These are phyloP conservation scores for Bicyclus anynana DNA, from an alignment of 1,140 invertebrate species.

Conservation along the genomic window DNA sequence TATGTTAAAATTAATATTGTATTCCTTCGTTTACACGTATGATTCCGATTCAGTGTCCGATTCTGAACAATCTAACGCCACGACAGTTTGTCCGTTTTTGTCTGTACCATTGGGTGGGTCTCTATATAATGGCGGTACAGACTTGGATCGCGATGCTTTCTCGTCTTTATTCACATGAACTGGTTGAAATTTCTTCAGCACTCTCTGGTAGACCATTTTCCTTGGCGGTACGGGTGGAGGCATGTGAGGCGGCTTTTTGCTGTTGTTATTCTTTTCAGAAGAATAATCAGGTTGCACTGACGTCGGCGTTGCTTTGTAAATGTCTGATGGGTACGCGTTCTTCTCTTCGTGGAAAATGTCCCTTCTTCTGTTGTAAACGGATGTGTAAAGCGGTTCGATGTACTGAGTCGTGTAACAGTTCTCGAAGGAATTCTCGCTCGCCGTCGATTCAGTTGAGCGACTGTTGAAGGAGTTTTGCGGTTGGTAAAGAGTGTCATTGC, in stretches of 20 bases:
- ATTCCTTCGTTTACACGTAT: slow-evolving; percentile 52
- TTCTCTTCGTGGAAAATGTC: slow-evolving; percentile 73
- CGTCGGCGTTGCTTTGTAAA: slow-evolving; percentile 72
- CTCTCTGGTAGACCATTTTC: slow-evolving; percentile 70
- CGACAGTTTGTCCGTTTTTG: slow-evolving; percentile 54
- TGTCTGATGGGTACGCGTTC: slow-evolving; percentile 62
- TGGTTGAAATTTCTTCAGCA: slow-evolving; percentile 72
- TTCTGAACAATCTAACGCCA: slow-evolving; percentile 66
- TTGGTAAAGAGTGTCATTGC: slow-evolving; percentile 71
- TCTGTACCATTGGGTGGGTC: slow-evolving; percentile 54
- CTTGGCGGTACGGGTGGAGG: slow-evolving; percentile 71
- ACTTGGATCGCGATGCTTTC: slow-evolving; percentile 61
- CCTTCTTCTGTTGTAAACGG: slow-evolving; percentile 63
- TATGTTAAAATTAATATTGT: slow-evolving; percentile 21
- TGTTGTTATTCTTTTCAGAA: slow-evolving; percentile 51
- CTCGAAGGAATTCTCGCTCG: slow-evolving; percentile 67
- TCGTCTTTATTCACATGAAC: slow-evolving; percentile 71
- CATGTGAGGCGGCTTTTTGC: slow-evolving; percentile 58
- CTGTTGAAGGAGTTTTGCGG: slow-evolving; percentile 64
- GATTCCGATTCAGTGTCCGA: slow-evolving; percentile 75
- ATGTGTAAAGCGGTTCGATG: slow-evolving; percentile 66
- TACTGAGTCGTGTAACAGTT: slow-evolving; percentile 67
- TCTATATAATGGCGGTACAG: slow-evolving; percentile 60
- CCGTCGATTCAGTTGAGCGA: slow-evolving; percentile 65
- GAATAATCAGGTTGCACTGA: slow-evolving; percentile 64